Base-by-base conservation (phyloP, 2,888 invertebrate genomes). In the Cynaeus angustus region DNA sequence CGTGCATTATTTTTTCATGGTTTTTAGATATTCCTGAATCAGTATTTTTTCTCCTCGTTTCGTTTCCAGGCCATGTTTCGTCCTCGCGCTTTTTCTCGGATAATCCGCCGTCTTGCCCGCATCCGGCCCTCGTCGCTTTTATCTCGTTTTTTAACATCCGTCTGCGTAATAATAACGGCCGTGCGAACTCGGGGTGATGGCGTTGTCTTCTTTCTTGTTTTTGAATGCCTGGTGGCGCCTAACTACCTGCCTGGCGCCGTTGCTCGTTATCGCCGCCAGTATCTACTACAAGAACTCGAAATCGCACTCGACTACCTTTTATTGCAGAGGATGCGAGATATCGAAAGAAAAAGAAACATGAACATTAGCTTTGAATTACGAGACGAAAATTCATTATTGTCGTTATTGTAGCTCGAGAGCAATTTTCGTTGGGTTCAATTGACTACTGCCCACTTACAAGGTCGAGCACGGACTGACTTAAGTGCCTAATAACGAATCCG, bases 211-310 rank as follows among this genome's bases (percentile, higher is more conserved):
- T 53, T 68, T 33, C 62, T 74, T 48, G 72, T 74, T 74, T 74
- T 73, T 70, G 72, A 74, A 74, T 74, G 71, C 72, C 73, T 71
- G 66, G 55, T 70, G 74, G 74, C 74, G 74, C 74, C 74, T 74
- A 68, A 58, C 65, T 64, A 68, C 68, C 67, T 66, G 65, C 65
- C 74, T 61, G 74, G 72, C 74, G 74, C 72, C 72, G 68, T 33
- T 46, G 64, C 64, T 66, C 66, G 55, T 66, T 66, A 66, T 66
- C 65, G 53, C 45, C 16, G 43, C 8, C 65, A 38, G 33, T 50
- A 61, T 61, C 61, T 10, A 37, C 48, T 37, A 38, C 48, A 37
- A 46, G 33, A 46, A 58, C 43, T 45, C 58, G 45, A 58, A 43
- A 58, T 28, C 58, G 45, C 43, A 45, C 59, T 59, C 33, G 41